Conservation (phyloP, 1,140 invertebrate genomes). For the Trialeurodes vaporariorum region DNA sequence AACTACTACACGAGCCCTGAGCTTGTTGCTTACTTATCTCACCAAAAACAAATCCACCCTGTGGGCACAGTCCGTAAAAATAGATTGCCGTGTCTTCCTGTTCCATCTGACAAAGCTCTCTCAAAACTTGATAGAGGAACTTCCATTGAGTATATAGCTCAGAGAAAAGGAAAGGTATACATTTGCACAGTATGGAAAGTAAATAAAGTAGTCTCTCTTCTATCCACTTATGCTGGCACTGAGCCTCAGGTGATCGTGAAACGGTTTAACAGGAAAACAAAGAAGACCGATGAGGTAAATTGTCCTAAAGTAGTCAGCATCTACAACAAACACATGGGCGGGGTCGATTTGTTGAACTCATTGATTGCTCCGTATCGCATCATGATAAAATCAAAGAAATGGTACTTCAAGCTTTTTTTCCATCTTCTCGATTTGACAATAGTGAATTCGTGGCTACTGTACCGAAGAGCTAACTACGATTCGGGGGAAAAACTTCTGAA, state of each 20-base stretch:
- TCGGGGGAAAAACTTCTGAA: not conserved
- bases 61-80: not conserved
- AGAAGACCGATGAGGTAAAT: no score
- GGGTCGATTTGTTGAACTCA: constrained; percentile 32
- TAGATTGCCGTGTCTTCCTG: not conserved
- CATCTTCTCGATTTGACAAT: constrained; percentile 27
- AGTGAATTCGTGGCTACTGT: constrained; percentile 27
- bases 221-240: constrained; percentile 9
- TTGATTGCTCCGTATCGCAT: constrained; percentile 31
- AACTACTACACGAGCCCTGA: constrained; percentile 24
- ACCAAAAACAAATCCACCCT: not conserved
- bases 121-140: constrained; percentile 3
- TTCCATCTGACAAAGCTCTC: constrained; percentile 1
- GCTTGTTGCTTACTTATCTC: constrained; percentile 18
- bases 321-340: constrained; percentile 29
- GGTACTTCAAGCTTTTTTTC: constrained; percentile 29
- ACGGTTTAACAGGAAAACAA: constrained; percentile 6
- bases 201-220: constrained; percentile 4
- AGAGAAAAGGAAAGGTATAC: not conserved
- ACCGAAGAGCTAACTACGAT: constrained; percentile 25
- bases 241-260: not conserved
- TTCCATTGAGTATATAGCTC: constrained; percentile 3
- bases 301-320: constrained; percentile 25
- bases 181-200: not conserved
- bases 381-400: constrained; percentile 29